Conservation (phyloP, 1,140 invertebrate genomes). For the Pollicipes pollicipes region DNA sequence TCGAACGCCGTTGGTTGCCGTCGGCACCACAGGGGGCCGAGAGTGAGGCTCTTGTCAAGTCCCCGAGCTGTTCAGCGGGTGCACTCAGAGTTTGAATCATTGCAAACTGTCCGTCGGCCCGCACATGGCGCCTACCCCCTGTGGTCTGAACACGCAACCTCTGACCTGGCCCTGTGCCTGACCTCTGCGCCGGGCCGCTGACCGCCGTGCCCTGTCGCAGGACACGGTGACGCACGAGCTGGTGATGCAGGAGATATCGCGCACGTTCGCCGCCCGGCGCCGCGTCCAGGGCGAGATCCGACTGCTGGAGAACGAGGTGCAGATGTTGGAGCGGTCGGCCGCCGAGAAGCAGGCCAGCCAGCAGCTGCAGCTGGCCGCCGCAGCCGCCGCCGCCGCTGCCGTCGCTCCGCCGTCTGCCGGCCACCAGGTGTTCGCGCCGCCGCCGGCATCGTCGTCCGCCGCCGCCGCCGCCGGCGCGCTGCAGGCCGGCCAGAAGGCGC, state of each 20-base stretch:
- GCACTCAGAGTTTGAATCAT: too few relatives aligned
- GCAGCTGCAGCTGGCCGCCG: not conserved
- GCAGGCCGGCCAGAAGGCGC: conserved; percentile 15
- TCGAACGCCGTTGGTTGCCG: too few relatives aligned
- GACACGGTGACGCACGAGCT: conserved; percentile 38
- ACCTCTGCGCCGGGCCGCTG: too few relatives aligned
- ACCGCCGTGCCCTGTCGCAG: too few relatives aligned
- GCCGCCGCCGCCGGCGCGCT: conserved; percentile 3
- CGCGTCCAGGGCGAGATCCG: conserved; percentile 56
- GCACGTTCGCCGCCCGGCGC: conserved; percentile 58
- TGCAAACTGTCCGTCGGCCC: too few relatives aligned
- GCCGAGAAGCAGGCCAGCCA: conserved; percentile 28
- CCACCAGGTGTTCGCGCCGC: not conserved
- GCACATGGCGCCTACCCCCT: too few relatives aligned
- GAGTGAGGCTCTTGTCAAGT: too few relatives aligned
- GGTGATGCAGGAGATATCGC: conserved; percentile 64
- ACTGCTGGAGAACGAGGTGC: conserved; percentile 52
- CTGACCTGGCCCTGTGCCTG: too few relatives aligned
- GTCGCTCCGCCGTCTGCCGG: not conserved
- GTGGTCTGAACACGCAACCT: too few relatives aligned
- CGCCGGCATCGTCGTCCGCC: conserved; percentile 5
- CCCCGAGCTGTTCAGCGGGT: too few relatives aligned
- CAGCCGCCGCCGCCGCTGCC: conserved; percentile 2
- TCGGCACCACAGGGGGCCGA: too few relatives aligned
- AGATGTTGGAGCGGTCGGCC: conserved; percentile 46